Conservation (phyloP, 2,888 invertebrate species). For the Acronicta psi region DNA sequence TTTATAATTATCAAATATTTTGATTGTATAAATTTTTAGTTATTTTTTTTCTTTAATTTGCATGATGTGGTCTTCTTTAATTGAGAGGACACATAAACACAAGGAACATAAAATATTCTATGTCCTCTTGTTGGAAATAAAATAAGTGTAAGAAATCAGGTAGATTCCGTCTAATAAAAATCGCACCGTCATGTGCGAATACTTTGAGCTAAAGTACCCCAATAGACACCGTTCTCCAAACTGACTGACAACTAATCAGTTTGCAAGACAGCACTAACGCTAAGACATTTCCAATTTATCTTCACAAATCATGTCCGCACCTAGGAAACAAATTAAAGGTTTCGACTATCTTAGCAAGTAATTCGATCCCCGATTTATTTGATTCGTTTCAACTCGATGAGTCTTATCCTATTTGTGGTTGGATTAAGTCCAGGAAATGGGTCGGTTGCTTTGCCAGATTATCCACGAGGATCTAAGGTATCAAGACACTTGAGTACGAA, state of each 20-base stretch:
- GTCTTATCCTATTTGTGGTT: conserved; percentile 62
- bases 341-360: conserved; percentile 55
- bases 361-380: conserved; percentile 60
- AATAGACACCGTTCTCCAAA: conserved; percentile 8
- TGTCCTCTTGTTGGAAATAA: too few relatives aligned
- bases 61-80: too few relatives aligned
- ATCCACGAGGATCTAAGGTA: conserved; percentile 45
- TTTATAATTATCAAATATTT: too few relatives aligned
- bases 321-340: conserved; percentile 53
- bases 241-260: conserved; percentile 26
- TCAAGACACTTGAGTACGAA: conserved; percentile 38
- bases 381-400: conserved; percentile 56
- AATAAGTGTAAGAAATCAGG: too few relatives aligned
- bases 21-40: too few relatives aligned
- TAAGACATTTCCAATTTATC: conserved; percentile 37
- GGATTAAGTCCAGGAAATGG: conserved; percentile 60
- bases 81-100: too few relatives aligned
- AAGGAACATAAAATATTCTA: too few relatives aligned
- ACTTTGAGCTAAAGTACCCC: too few relatives aligned
- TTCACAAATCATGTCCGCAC: conserved; percentile 49
- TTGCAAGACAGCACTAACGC: conserved; percentile 15
- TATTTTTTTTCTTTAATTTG: too few relatives aligned
- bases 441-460: conserved; percentile 50
- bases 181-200: too few relatives aligned
- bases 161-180: too few relatives aligned